These are phyloP conservation scores for Montipora foliosa DNA, from an alignment of 64 coral and sea anemone genomes.

Conservation along the genomic window DNA sequence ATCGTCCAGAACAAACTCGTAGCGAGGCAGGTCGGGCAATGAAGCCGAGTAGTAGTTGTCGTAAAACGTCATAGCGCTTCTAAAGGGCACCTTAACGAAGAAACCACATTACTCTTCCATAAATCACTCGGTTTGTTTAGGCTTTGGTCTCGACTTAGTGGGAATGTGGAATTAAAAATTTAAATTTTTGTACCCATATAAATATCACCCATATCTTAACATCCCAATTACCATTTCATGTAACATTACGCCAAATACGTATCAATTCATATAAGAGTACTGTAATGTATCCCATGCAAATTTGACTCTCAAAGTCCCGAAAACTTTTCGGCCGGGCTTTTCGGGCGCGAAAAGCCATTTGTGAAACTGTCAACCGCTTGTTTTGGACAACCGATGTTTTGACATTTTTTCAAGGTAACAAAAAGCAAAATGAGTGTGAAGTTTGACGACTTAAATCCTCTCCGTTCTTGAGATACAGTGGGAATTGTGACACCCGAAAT, in stretches of 20 bases:
- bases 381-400: too few species aligned
- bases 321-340: too few species aligned
- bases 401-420: too few species aligned
- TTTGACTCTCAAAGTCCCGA: too few species aligned
- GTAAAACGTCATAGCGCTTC: constrained; percentile 89
- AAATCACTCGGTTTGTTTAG: not conserved
- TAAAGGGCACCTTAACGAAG: not conserved
- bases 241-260: not conserved
- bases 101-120: not conserved
- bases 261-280: not conserved
- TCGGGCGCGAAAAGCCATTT: too few species aligned
- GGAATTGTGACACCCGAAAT: too few species aligned
- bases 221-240: not conserved
- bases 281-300: too few species aligned
- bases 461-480: too few species aligned
- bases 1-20: constrained; percentile 87
- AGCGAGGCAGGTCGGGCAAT: constrained; percentile 75
- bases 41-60: constrained; percentile 64
- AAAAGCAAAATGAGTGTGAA: too few species aligned
- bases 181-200: not conserved
- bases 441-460: too few species aligned
- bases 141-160: not conserved
- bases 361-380: too few species aligned
- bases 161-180: not conserved
- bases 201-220: not conserved